Evolutionary conservation across 2,113 vertebrate species (phyloP).

Genomic region (Cacatua alba): DNA sequence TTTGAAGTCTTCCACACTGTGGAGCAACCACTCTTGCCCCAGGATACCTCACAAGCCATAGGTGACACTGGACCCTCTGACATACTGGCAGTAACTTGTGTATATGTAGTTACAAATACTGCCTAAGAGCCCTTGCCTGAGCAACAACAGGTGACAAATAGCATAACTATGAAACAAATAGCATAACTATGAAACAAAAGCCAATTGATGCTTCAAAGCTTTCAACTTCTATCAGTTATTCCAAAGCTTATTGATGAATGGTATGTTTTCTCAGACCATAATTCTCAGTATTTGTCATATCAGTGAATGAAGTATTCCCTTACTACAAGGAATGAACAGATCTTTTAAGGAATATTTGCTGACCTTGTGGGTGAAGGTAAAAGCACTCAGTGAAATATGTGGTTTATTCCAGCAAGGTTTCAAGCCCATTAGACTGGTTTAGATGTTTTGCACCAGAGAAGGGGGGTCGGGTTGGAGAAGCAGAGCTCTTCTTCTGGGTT

Average conservation of each 20-base stretch:
- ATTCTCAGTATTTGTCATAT: background rate
- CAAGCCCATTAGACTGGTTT: background rate
- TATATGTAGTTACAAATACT: background rate
- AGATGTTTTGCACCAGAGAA: background rate
- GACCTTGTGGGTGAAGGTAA: background rate
- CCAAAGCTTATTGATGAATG: background rate
- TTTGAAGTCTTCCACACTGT: fast-evolving
- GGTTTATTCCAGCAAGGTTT: background rate
- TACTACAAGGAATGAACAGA: background rate
- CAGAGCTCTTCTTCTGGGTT: background rate
- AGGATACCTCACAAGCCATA: background rate
- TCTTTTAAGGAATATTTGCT: background rate
- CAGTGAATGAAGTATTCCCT: background rate
- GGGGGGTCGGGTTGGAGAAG: background rate
- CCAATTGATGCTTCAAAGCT: background rate
- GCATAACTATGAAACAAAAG: background rate
- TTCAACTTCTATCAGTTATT: background rate
- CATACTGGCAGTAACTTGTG: background rate
- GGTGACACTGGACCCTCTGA: background rate
- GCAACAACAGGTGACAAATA: background rate
- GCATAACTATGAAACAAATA: background rate
- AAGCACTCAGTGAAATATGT: background rate
- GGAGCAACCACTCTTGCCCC: background rate
- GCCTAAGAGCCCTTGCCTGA: background rate
- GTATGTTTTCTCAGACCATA: background rate